phyloP scores from a whole-genome alignment of 2,113 vertebrate genomes.

The Carollia perspicillata region DNA sequence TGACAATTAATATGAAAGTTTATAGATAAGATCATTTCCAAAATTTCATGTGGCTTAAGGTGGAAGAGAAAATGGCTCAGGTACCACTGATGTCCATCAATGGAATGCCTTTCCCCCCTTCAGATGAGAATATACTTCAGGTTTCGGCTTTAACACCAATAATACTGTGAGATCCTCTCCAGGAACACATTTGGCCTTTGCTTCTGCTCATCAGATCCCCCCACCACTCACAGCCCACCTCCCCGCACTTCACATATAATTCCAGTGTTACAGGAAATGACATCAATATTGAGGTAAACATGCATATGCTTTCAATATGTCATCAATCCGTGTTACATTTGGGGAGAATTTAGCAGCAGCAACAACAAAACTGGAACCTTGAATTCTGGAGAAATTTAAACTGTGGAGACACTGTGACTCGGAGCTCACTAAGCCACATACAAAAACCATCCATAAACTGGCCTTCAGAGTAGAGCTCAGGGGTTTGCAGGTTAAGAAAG shows the following conservation, averaged over 20 bases:
- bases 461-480: constrained; percentile 7
- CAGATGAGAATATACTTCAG: neutral
- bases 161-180: neutral
- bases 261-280: constrained; percentile 11
- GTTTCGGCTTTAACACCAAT: neutral
- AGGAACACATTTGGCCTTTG: neutral
- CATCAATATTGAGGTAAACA: constrained; percentile 22
- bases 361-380: constrained; percentile 64
- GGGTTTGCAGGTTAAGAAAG: neutral
- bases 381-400: constrained; percentile 56
- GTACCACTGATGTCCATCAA: neutral
- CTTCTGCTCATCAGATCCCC: constrained; percentile 25
- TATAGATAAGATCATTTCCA: neutral
- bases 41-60: neutral
- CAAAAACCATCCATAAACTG: constrained; percentile 10
- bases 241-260: constrained; percentile 2
- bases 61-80: neutral
- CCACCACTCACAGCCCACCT: neutral
- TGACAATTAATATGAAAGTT: neutral
- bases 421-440: constrained; percentile 28
- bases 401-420: neutral
- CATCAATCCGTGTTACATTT: constrained; percentile 33
- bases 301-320: constrained; percentile 68
- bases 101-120: neutral
- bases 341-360: constrained; percentile 49